Conservation (phyloP, 2,888 invertebrate genomes). For the Gortyna flavago region DNA sequence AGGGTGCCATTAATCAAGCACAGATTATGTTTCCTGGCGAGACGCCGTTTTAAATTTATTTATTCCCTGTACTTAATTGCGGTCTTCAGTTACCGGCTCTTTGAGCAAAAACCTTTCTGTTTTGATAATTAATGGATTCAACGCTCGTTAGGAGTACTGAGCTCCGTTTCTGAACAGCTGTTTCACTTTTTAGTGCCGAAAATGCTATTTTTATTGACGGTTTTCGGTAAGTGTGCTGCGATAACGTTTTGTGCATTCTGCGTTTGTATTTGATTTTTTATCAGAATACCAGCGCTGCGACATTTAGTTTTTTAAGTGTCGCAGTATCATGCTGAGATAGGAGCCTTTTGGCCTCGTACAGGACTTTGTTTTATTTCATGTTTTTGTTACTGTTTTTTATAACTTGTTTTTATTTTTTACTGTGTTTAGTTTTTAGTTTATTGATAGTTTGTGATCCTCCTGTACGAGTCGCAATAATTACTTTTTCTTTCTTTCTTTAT, state of each 20-base stretch:
- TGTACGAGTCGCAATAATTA: too few species aligned
- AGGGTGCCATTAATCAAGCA: constrained; percentile 74
- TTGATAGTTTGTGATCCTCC: too few species aligned
- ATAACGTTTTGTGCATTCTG: constrained; percentile 28
- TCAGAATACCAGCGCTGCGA: too few species aligned
- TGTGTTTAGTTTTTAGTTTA: too few species aligned
- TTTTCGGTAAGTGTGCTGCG: constrained; percentile 25
- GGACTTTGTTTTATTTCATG: too few species aligned
- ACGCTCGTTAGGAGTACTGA: constrained; percentile 64
- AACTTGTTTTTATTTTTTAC: too few species aligned
- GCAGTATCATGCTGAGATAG: too few species aligned
- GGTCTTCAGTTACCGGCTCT: constrained; percentile 72
- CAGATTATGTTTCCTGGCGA: constrained; percentile 75
- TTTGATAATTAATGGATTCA: constrained; percentile 74
- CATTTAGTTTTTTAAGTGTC: too few species aligned
- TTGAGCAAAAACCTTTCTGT: constrained; percentile 69
- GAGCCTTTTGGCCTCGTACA: too few species aligned
- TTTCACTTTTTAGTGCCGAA: constrained; percentile 59
- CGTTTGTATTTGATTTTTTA: not conserved
- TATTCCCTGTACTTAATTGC: constrained; percentile 75
- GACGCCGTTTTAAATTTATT: constrained; percentile 74
- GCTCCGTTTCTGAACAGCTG: constrained; percentile 58
- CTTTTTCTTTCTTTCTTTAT: too few species aligned
- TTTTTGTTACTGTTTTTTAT: too few species aligned
- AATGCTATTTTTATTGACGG: constrained; percentile 55